A percentile compares a stretch with the other conserved stretches of the same genome.
Conservation (phyloP, 2,113 vertebrate genomes). For the Heterocephalus glaber region DNA sequence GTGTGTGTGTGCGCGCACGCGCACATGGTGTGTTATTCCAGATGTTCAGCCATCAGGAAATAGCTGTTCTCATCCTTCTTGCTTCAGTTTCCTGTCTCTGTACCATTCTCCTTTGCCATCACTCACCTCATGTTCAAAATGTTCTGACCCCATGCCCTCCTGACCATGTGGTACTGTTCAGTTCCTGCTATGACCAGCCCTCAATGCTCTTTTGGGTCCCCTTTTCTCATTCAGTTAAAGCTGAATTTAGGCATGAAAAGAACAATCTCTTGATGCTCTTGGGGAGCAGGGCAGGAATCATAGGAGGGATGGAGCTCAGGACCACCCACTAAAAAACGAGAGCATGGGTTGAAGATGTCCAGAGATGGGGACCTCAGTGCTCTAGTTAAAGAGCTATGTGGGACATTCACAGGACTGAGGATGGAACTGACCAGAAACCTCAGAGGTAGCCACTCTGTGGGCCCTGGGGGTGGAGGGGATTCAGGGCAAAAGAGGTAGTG, state of each 20-base stretch:
- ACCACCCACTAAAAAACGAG: background rate
- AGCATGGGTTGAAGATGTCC: background rate
- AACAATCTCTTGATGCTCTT: background rate
- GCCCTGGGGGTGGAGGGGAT: accelerated
- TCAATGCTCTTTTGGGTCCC: background rate
- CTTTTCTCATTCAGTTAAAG: background rate
- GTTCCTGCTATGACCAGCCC: background rate
- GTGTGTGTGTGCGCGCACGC: accelerated
- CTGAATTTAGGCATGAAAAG: background rate
- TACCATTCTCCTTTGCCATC: background rate
- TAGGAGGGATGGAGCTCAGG: background rate
- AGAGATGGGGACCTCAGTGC: background rate
- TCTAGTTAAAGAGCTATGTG: background rate
- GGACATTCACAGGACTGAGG: background rate
- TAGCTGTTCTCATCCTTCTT: background rate
- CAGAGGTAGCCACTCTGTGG: background rate
- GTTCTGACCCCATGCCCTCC: accelerated
- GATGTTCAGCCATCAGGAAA: background rate
- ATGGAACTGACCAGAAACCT: background rate
- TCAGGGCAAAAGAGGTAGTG: background rate
- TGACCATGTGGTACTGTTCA: background rate
- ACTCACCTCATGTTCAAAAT: background rate
- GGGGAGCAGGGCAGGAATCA: background rate
- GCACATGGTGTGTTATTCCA: background rate
- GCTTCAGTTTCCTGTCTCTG: background rate